A percentile compares a stretch with the other conserved stretches of the same genome.
phyloP scores from a whole-genome alignment of 2,113 vertebrate species.

The Campylorhamphus procurvoides region DNA sequence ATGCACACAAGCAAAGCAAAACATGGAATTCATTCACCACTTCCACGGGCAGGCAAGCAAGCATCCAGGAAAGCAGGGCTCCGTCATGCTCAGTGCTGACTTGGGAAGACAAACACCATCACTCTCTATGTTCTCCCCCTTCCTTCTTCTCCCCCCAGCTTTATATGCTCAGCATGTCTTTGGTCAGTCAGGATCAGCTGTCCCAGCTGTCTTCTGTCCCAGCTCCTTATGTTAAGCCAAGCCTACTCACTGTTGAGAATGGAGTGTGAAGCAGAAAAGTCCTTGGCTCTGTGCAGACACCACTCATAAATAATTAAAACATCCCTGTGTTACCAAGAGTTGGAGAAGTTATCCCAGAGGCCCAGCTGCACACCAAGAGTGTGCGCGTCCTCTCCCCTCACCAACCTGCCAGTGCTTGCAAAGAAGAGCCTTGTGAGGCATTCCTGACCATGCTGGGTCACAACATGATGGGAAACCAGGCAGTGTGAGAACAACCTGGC shows the following conservation, averaged over 20 bases:
- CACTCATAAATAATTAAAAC: neutral
- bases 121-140: accelerated
- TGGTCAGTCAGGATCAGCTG: neutral
- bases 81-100: accelerated
- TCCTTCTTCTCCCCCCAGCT: neutral
- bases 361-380: accelerated
- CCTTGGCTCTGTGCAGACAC: neutral
- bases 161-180: neutral
- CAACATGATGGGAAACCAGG: neutral
- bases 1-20: neutral
- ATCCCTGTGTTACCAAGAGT: neutral
- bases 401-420: accelerated
- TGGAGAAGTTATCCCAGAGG: neutral
- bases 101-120: neutral
- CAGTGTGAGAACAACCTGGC: neutral
- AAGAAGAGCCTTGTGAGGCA: neutral
- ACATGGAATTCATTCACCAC: neutral
- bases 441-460: neutral
- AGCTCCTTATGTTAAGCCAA: neutral
- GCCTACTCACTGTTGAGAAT: neutral
- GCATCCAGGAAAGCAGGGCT: neutral
- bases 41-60: neutral
- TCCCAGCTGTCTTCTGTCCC: neutral
- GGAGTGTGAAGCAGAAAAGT: neutral
- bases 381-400: neutral